Evolutionary conservation across 2,113 vertebrate genomes (phyloP), one percentile per base, ranked within the genome.

Genomic region (Pterocles burchelli): DNA sequence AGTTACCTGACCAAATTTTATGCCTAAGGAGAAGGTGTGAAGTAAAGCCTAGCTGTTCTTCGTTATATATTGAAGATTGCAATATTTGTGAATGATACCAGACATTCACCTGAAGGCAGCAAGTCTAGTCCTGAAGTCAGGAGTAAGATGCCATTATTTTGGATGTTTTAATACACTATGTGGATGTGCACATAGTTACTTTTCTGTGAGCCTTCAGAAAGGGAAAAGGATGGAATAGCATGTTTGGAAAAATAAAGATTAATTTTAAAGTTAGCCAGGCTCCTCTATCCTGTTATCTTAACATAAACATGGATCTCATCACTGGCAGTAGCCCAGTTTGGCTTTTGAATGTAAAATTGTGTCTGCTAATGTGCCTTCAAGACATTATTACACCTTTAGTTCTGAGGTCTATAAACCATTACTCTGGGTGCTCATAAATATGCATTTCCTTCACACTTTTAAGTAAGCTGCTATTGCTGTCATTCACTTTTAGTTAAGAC

Each of bases 401-500:
- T 85, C 70, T 92, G 70, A 89, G 81, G 94, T 91, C 85, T 77
- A 28, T 93, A 89, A 94, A 80, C 68, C 70, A 59, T 73, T 94
- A 59, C 58, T 91, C 76, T 83, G 43, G 43, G 77, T 91, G 52
- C 86, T 97, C 85, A 97, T 97, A 93, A 97, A 96, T 97, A 97
- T 96, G 72, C 81, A 97, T 96, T 95, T 85, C 85, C 81, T 90
- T 94, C 94, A 79, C 93, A 93, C 82, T 90, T 97, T 66, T 38
- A 94, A 95, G 78, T 94, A 97, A 97, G 80, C 96, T 95, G 76
- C 85, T 97, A 88, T 82, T 93, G 88, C 91, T 96, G 95, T 96
- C 96, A 96, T 95, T 97, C 95, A 95, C 80, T 97, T 95, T 75
- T 87, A 93, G 87, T 97, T 97, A 97, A 97, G 92, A 87, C 94